Percentiles rank a stretch among this genome's conserved stretches.
These are phyloP conservation scores for Bombycilla garrulus DNA, from an alignment of 2,113 vertebrate genomes.

Conservation along the genomic window DNA sequence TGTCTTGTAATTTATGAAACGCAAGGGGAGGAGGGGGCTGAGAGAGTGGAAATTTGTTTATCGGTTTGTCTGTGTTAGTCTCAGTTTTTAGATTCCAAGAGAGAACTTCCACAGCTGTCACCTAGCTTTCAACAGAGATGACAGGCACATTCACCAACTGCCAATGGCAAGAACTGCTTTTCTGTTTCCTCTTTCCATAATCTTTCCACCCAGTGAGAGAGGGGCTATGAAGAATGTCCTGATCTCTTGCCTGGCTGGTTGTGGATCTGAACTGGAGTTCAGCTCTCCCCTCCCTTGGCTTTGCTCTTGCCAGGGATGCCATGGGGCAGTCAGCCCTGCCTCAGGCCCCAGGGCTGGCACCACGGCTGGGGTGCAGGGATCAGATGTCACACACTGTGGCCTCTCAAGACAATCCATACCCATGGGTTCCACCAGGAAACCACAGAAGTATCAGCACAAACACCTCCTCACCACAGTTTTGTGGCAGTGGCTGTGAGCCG, in stretches of 20 bases:
- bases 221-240: neutral
- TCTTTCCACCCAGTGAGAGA: neutral
- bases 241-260: neutral
- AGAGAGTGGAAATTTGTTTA: neutral
- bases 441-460: neutral
- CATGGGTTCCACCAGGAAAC: neutral
- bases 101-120: conserved; percentile 11
- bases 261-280: neutral
- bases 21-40: neutral
- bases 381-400: neutral
- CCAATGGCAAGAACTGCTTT: neutral
- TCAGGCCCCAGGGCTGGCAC: neutral
- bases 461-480: neutral
- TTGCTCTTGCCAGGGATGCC: neutral
- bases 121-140: neutral
- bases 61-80: neutral
- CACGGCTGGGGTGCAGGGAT: neutral
- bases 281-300: neutral
- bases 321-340: neutral
- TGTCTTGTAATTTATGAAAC: neutral
- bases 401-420: neutral
- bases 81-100: neutral
- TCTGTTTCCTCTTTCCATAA: neutral
- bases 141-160: neutral
- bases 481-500: rapidly evolving